Conservation (phyloP, 2,113 vertebrate genomes). For the Corythoichthys haematopterus region DNA sequence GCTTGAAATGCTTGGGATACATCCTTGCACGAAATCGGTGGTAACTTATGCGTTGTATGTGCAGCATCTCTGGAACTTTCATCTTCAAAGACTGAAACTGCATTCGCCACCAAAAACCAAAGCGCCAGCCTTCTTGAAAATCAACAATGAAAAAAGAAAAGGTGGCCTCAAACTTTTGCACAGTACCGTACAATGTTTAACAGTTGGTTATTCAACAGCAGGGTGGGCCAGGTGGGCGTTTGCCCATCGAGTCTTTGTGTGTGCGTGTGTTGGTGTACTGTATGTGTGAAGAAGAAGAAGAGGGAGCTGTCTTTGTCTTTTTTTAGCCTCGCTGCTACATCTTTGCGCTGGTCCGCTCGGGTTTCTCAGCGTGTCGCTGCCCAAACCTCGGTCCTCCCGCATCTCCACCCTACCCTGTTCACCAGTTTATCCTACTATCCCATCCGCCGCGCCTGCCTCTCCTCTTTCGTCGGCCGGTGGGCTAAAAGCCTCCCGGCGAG, state of each 20-base stretch:
- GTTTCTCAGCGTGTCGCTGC: slow-evolving; percentile 71
- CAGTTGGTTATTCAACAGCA: slow-evolving; percentile 36
- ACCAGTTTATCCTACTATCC: slow-evolving; percentile 3
- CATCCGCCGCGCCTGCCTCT: slow-evolving; percentile 25
- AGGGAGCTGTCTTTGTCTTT: slow-evolving; percentile 55
- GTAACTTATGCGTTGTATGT: too few species aligned
- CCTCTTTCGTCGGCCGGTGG: slow-evolving; percentile 31
- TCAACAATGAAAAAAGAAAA: background rate
- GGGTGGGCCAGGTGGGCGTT: slow-evolving; percentile 36
- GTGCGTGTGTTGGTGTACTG: slow-evolving; percentile 44
- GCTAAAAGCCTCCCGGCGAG: slow-evolving; percentile 64
- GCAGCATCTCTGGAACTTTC: too few species aligned
- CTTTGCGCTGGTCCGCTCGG: slow-evolving; percentile 62
- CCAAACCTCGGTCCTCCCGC: slow-evolving; percentile 2
- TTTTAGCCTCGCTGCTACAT: slow-evolving; percentile 67
- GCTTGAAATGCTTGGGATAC: background rate
- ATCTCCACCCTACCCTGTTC: background rate
- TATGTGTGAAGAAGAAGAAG: slow-evolving; percentile 51
- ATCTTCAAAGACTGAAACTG: background rate
- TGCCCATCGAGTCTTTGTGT: slow-evolving; percentile 23
- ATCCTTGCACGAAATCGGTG: background rate
- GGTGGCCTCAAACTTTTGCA: background rate
- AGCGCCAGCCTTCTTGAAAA: background rate
- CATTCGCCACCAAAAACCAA: background rate
- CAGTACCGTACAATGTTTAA: slow-evolving; percentile 4